Percentiles rank a stretch among this genome's conserved stretches.
Conservation (phyloP, 2,797 vertebrate species). For the Anolis apletophallus region DNA sequence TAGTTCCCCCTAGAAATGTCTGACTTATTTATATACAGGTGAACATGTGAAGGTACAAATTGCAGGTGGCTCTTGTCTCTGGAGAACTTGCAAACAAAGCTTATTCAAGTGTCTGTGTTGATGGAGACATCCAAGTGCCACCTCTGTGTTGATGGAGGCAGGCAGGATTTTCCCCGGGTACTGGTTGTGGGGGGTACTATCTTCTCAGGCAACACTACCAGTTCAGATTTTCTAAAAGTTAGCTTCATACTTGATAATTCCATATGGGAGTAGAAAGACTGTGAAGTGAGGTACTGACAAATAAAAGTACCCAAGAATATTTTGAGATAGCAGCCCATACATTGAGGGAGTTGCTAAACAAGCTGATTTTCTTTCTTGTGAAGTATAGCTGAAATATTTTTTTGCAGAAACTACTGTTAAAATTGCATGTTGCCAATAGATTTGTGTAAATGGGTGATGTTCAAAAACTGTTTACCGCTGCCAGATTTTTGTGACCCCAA, state of each 20-base stretch:
- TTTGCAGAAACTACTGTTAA: too few species aligned
- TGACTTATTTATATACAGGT: background rate
- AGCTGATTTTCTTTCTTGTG: too few species aligned
- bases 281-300: background rate
- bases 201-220: background rate
- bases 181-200: too few species aligned
- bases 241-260: background rate
- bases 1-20: background rate
- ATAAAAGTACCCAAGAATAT: background rate
- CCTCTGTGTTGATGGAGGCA: too few species aligned
- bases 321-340: background rate
- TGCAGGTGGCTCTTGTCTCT: background rate
- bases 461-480: too few species aligned
- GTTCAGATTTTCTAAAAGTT: background rate
- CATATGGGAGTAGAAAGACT: background rate
- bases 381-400: too few species aligned
- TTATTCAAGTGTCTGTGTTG: constrained; percentile 10
- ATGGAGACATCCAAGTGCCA: too few species aligned
- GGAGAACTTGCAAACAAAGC: background rate
- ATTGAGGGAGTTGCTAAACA: too few species aligned
- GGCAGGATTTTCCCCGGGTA: too few species aligned
- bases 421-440: too few species aligned
- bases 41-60: background rate
- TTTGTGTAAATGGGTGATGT: too few species aligned
- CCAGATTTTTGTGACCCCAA: too few species aligned